These are phyloP conservation scores for Acrocera orbiculus DNA, from an alignment of 2,888 invertebrate genomes.

Conservation along the genomic window DNA sequence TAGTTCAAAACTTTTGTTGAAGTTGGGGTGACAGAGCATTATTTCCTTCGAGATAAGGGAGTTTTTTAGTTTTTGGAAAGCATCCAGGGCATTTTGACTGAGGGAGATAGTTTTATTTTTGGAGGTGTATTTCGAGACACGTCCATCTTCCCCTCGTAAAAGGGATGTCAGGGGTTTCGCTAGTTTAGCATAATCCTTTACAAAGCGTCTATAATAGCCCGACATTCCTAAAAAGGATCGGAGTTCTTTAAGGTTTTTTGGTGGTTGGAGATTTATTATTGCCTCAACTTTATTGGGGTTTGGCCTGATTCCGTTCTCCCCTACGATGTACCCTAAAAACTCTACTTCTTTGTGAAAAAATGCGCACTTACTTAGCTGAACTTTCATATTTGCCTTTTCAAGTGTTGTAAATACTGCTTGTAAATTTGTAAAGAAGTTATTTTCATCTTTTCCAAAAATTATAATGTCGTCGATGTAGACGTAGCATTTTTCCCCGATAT, in stretches of 20 bases:
- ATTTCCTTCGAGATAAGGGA: too few relatives aligned
- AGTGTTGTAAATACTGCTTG: conserved; percentile 4
- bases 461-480: conserved; percentile 9
- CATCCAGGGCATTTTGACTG: too few relatives aligned
- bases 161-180: conserved; percentile 14
- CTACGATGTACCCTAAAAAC: conserved; percentile 19
- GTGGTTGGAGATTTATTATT: conserved; percentile 11
- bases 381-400: conserved; percentile 6
- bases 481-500: conserved; percentile 7
- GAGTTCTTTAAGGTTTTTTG: conserved; percentile 11
- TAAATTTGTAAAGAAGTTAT: conserved; percentile 5
- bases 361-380: conserved; percentile 15
- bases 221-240: conserved; percentile 11
- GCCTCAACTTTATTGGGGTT: conserved; percentile 14
- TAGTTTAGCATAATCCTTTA: conserved; percentile 11
- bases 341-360: conserved; percentile 17
- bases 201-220: conserved; percentile 13
- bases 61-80: too few relatives aligned
- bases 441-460: conserved; percentile 6
- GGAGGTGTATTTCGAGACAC: too few relatives aligned
- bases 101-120: too few relatives aligned
- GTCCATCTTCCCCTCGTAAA: conserved; percentile 12
- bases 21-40: too few relatives aligned
- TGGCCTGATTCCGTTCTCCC: conserved; percentile 15
- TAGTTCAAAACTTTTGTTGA: too few relatives aligned